Percentiles rank a stretch among this genome's conserved stretches.
Conservation (phyloP, 2,797 vertebrate genomes). For the Gobionotothen gibberifrons region DNA sequence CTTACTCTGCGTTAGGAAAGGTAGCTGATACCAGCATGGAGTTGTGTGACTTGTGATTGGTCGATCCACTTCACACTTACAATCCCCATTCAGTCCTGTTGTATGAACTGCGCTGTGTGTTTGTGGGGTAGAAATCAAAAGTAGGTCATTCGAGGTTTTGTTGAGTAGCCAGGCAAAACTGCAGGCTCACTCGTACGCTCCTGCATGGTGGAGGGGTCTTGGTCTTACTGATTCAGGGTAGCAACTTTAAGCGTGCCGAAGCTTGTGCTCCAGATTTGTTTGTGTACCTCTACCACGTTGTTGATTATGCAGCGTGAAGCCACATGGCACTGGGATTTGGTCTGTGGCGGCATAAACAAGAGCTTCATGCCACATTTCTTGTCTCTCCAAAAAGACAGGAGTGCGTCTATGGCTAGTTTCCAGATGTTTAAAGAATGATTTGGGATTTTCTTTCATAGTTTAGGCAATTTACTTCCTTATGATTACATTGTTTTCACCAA, state of each 20-base stretch:
- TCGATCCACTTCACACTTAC: conserved; percentile 62
- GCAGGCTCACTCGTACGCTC: conserved; percentile 60
- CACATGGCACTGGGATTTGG: conserved; percentile 35
- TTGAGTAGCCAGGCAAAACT: conserved; percentile 77
- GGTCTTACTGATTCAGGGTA: conserved; percentile 52
- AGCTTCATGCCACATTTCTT: conserved; percentile 1
- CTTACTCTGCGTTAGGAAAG: conserved; percentile 45
- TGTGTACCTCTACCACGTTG: conserved; percentile 39
- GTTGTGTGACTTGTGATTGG: conserved; percentile 63
- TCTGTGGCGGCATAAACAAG: conserved; percentile 29
- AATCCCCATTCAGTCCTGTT: conserved; percentile 54
- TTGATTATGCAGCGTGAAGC: conserved; percentile 25
- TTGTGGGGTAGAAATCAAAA: conserved; percentile 70
- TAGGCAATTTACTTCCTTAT: background rate
- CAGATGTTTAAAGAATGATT: conserved; percentile 12
- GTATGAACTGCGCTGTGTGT: conserved; percentile 56
- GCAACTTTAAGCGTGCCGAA: conserved; percentile 20
- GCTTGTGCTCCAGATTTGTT: conserved; percentile 46
- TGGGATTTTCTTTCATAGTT: conserved; percentile 15
- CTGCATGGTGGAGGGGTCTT: conserved; percentile 54
- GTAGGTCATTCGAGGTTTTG: conserved; percentile 82
- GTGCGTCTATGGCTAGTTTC: background rate
- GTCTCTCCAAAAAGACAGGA: conserved; percentile 23
- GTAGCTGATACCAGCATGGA: conserved; percentile 56
- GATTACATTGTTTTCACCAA: conserved; percentile 1